Evolutionary conservation across 2,888 invertebrate genomes (phyloP), one percentile per base, ranked within the genome.

Genomic region (Ichneumoninae sp.): DNA sequence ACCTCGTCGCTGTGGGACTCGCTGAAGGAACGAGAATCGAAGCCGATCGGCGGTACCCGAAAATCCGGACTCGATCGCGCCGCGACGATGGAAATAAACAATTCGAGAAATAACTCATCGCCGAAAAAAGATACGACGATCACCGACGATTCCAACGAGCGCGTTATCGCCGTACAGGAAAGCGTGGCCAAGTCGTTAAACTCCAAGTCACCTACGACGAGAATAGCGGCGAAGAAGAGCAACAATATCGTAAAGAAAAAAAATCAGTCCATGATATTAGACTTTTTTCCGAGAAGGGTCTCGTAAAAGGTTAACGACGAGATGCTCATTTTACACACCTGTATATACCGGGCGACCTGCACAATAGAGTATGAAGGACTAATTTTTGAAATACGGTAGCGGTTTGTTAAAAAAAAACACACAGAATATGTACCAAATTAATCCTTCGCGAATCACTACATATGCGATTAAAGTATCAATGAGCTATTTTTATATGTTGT

Each of bases 261-360:
- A 10, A 80, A 77, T 52, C 88, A 88, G 73, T 69, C 78, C 19
- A 85, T 85, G 52, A 88, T 88, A 30, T 47, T 81, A 0, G 88
- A 88, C 22, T 88, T 85, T 69, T 88, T 88, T 85, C 70, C 85
- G 74, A 78, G 66, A 47, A 87, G 78, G 66, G 83, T 84, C 33
- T 73, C 63, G 69, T 84, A 76, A 78, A 73, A 50, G 54, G 22
- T 4, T 26, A 22, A 5, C 44, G 6, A 26, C 22, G 16, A n/a
- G 26, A 77, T 73, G 50, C 73, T 73, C 44, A 75, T 60, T 68
- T 78, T 81, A 70, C 52, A 79, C 63, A 65, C 68, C 74, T 84
- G 78, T 83, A 83, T 68, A 85, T 82, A 82, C 40, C 44, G 19
- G 33, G 57, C 22, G 60, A 71, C 54, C 57, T 36, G 52, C 57